Base-by-base conservation (phyloP, 2,888 invertebrate species). In the Sisyra terminalis region DNA sequence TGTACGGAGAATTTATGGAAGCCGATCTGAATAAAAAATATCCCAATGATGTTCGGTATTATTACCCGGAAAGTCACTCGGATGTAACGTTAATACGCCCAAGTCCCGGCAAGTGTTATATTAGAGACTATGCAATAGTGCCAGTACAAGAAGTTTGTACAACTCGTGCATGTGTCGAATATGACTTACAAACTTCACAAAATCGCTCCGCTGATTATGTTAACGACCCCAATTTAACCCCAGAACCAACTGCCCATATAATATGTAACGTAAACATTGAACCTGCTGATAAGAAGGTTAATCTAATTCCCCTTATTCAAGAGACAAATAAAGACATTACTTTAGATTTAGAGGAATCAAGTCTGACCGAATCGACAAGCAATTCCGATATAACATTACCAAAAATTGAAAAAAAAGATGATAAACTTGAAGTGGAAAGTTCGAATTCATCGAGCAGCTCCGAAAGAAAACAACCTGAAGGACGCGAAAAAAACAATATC, bases 111-210 rank as follows among this genome's bases (percentile, higher is more conserved):
- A 45, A 44, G 15, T 50, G 46, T 37, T 43, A 43, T 18, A 45
- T 49, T 15, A 45, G 46, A 29, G 49, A 49, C 13, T 34, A 40
- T 32, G 38, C 48, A 34, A 48, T 55, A 39, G 61, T 43, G 15
- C 49, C 56, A 38, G 61, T 60, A 0, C 61, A 63, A 6, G 66
- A 66, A 46, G 60, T 65, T 29, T 51, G 65, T 24, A 60, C 64
- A 0, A 68, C 70, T 1, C 60, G 69, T 18, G 71, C 70, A 3
- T 73, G 72, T 51, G 66, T 73, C 11, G 73, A 74, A 50, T 57
- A 73, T 4, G 72, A 71, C 49, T 49, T 63, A 38, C 58, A 61
- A 3, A 59, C 61, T 1, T 55, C 53, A 11, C 47, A 49, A 16
- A 50, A 52, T 18, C 43, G 40, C 14, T 44, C 45, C 2, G 11